Conservation (phyloP, 2,113 vertebrate genomes). For the Entomyzon cyanotis region DNA sequence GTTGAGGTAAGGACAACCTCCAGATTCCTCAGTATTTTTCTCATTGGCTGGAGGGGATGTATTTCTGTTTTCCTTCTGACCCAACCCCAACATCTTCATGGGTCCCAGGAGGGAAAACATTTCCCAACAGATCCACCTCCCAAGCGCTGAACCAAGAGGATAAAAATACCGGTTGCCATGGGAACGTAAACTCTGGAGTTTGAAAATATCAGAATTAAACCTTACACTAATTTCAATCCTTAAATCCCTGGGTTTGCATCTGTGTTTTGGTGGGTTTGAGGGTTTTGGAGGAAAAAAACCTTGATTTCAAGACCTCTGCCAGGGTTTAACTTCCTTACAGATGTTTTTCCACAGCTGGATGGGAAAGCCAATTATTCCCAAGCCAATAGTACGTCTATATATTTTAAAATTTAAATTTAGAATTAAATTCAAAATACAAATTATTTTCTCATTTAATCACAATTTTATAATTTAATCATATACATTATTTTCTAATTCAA, state of each 20-base stretch:
- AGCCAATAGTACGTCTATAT: background rate
- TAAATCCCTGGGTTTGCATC: background rate
- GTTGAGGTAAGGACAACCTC: background rate
- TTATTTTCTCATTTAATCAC: background rate
- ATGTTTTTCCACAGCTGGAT: background rate
- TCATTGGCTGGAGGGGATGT: background rate
- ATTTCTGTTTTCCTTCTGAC: background rate
- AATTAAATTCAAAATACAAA: background rate
- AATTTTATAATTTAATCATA: background rate
- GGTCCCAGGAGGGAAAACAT: background rate
- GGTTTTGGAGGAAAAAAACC: background rate
- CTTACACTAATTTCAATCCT: background rate
- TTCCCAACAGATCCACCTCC: background rate
- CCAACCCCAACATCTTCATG: background rate
- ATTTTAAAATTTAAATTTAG: background rate
- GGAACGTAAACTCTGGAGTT: conserved; percentile 40
- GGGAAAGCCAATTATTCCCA: background rate
- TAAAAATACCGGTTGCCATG: conserved; percentile 60
- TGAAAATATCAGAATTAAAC: conserved; percentile 32
- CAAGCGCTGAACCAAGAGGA: background rate
- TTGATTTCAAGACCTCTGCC: background rate
- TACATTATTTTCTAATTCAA: rapidly evolving
- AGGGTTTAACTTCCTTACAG: background rate
- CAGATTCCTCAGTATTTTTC: background rate
- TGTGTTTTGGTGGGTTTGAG: background rate